Percentiles rank a stretch among this genome's conserved stretches.
Evolutionary conservation across 2,113 vertebrate genomes (phyloP).

Genomic region (Ammodytes dubius): DNA sequence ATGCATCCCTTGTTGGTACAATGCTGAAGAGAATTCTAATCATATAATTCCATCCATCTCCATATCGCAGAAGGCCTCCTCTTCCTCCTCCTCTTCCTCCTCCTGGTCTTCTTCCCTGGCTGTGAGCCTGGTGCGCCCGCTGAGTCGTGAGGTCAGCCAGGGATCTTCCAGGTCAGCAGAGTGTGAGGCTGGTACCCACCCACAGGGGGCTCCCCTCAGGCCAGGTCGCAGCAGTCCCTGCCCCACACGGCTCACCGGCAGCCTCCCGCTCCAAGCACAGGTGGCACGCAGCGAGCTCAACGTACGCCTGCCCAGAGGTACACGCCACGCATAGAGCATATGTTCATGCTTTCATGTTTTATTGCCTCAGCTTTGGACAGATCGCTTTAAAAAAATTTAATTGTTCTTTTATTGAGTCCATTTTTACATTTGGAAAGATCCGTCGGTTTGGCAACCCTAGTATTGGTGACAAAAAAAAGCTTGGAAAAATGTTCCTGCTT

Average conservation of each 20-base stretch:
- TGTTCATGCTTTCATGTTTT: not conserved
- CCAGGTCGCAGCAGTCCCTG: slow-evolving; percentile 60
- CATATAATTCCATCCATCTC: slow-evolving; percentile 47
- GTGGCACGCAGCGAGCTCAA: slow-evolving; percentile 88
- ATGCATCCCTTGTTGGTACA: not conserved
- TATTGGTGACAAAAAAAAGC: too few species aligned
- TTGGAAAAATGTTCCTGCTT: too few species aligned
- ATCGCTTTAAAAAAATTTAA: too few species aligned
- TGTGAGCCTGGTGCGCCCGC: slow-evolving; percentile 74
- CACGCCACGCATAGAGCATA: slow-evolving; percentile 6
- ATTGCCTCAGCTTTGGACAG: too few species aligned
- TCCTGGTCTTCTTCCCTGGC: slow-evolving; percentile 82
- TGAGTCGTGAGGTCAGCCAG: slow-evolving; percentile 65
- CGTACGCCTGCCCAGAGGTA: slow-evolving; percentile 86
- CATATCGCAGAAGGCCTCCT: slow-evolving; percentile 74
- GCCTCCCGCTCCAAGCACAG: slow-evolving; percentile 78
- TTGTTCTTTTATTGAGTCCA: too few species aligned
- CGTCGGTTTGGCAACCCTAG: too few species aligned
- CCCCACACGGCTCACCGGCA: slow-evolving; percentile 49
- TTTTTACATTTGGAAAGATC: too few species aligned
- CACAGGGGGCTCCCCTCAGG: slow-evolving; percentile 31
- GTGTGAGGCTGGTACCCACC: slow-evolving; percentile 45
- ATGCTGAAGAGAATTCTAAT: slow-evolving; percentile 56
- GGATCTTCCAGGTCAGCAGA: slow-evolving; percentile 69
- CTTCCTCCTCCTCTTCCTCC: slow-evolving; percentile 72